A percentile compares a stretch with the other conserved stretches of the same genome.
Conservation (phyloP, 2,888 invertebrate species). For the Caenorhabditis uteleia region DNA sequence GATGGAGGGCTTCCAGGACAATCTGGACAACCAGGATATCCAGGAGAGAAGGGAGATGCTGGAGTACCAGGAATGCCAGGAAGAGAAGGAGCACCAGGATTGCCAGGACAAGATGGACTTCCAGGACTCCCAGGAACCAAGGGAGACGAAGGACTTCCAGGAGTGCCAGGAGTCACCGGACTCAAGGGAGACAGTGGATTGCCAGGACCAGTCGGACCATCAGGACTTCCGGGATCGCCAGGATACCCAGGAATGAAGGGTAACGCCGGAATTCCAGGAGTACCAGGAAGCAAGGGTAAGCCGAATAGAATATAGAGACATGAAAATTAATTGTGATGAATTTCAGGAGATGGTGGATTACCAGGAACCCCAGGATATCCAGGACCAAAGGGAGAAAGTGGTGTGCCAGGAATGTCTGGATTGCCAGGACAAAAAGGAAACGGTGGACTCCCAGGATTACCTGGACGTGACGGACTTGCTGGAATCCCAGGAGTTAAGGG, state of each 20-base stretch:
- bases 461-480: conserved; percentile 70
- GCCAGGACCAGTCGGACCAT: conserved; percentile 81
- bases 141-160: conserved; percentile 69
- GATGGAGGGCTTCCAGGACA: conserved; percentile 40
- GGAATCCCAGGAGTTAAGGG: conserved; percentile 69
- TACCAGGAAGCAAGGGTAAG: conserved; percentile 61
- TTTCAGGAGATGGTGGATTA: conserved; percentile 58
- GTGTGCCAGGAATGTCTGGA: conserved; percentile 44
- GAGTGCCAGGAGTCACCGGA: conserved; percentile 59
- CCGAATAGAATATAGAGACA: neutral
- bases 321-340: neutral
- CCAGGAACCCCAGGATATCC: conserved; percentile 62
- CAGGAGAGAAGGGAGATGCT: conserved; percentile 63
- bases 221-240: conserved; percentile 72
- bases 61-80: conserved; percentile 64
- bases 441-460: conserved; percentile 65
- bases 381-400: conserved; percentile 66
- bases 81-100: conserved; percentile 49
- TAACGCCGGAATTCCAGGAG: conserved; percentile 63
- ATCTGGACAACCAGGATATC: conserved; percentile 60
- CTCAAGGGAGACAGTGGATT: conserved; percentile 70
- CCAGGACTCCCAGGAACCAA: conserved; percentile 75
- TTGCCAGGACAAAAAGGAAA: conserved; percentile 62
- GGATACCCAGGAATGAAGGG: conserved; percentile 74
- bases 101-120: conserved; percentile 53